phyloP scores from a whole-genome alignment of 2,797 vertebrate genomes.

The Harpagifer antarcticus region DNA sequence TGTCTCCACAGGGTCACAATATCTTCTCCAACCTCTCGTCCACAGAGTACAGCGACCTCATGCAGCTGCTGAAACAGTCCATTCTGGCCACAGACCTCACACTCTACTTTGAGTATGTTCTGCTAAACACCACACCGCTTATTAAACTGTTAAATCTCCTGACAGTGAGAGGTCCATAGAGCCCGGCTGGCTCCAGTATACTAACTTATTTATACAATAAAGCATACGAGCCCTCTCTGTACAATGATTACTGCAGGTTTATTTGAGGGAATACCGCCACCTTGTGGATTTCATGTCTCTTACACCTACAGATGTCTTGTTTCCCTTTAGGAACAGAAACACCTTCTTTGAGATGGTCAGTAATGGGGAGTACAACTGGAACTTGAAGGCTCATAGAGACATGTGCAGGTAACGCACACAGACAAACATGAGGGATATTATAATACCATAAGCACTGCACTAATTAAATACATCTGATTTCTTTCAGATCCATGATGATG shows the following conservation, averaged over 20 bases:
- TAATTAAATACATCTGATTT: constrained; percentile 11
- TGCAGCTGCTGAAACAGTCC: constrained; percentile 99
- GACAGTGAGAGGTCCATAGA: constrained; percentile 15
- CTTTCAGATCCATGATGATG: constrained; percentile 99
- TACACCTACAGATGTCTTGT: constrained; percentile 50
- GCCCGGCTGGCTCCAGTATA: constrained; percentile 1
- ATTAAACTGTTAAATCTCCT: constrained; percentile 37
- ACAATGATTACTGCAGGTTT: constrained; percentile 21
- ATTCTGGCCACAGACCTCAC: constrained; percentile 99
- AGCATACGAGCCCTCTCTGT: constrained; percentile 1
- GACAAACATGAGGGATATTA: not conserved
- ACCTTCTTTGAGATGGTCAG: constrained; percentile 97
- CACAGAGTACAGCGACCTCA: constrained; percentile 96
- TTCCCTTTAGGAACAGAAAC: constrained; percentile 89
- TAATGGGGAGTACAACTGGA: constrained; percentile 96
- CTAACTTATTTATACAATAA: constrained; percentile 25
- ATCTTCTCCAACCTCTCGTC: constrained; percentile 99
- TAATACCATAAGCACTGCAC: not conserved
- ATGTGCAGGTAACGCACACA: constrained; percentile 91
- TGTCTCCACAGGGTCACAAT: constrained; percentile 95
- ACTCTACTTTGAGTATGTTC: constrained; percentile 97
- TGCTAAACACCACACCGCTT: constrained; percentile 4
- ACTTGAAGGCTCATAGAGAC: constrained; percentile 93
- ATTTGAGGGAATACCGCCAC: constrained; percentile 69
- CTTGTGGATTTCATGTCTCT: constrained; percentile 70